Evolutionary conservation across 2,797 vertebrate species (phyloP), one percentile per base, ranked within the genome.

Genomic region (Ptychadena robeensis): DNA sequence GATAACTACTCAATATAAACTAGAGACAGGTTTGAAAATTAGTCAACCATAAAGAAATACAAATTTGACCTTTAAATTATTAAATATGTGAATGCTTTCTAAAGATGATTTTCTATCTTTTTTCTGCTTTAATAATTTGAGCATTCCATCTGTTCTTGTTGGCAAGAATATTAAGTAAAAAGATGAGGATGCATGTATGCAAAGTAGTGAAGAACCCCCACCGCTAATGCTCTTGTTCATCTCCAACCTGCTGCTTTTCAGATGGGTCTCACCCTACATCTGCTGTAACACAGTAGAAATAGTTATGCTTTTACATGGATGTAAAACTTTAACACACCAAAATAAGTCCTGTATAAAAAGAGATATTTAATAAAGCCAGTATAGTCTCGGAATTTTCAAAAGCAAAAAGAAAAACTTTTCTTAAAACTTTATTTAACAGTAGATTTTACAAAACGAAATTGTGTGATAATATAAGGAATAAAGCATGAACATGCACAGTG

Each of bases 61-160:
- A 80, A 80, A 85, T 85, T 76, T 80, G 78, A 85, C 82, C 82
- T 85, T 76, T 85, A 80, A 85, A 85, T 85, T 85, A 85, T 85
- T 85, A 80, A 85, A 71, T 75, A 85, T 85, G 82, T 80, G 78
- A 74, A 70, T 80, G 65, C 78, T 85, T 80, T 85, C 78, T 85
- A 68, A 75, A 80, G 82, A 85, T 76, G 78, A 76, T 76, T 85
- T 85, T 85, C 78, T 76, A 76, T 78, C 32, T 85, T 85, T 80
- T 71, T n/a, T 2, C n/a, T 69, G 77, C 78, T 80, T 80, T 80
- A 80, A 75, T 85, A 85, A 73, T 75, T 66, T 74, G 78, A 80
- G 67, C 53, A 68, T 80, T 85, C 82, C 82, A 85, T 85, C 82
- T 85, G 82, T 79, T 85, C 78, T 73, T 80, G 72, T 85, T 85